phyloP scores from a whole-genome alignment of 2,888 invertebrate species.

The Leptothorax acervorum region DNA sequence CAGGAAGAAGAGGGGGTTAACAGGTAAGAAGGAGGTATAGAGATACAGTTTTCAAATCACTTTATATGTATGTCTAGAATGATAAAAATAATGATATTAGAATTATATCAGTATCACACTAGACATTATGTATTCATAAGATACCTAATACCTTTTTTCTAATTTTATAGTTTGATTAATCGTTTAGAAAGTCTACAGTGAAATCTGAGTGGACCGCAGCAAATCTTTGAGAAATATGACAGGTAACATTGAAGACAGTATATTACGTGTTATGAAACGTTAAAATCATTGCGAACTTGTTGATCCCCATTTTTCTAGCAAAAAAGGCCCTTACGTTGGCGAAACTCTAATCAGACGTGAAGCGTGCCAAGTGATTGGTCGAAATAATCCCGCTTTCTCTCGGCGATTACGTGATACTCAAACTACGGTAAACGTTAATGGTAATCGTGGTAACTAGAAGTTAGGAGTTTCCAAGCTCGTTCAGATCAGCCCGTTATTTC shows the following conservation, averaged over 20 bases:
- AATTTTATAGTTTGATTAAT: slow-evolving; percentile 40
- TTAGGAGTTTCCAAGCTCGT: neutral
- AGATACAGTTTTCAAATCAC: slow-evolving; percentile 56
- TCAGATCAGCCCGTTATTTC: slow-evolving; percentile 21
- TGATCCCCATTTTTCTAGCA: slow-evolving; percentile 35
- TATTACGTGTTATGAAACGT: slow-evolving; percentile 48
- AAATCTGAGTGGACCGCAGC: slow-evolving; percentile 25
- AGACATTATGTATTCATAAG: neutral
- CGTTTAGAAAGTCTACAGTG: slow-evolving; percentile 45
- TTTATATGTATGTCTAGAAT: slow-evolving; percentile 47
- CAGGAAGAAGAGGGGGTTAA: slow-evolving; percentile 31
- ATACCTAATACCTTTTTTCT: neutral
- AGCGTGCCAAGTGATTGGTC: slow-evolving; percentile 54
- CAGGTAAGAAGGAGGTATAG: slow-evolving; percentile 23
- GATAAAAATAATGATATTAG: slow-evolving; percentile 2
- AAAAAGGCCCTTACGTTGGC: slow-evolving; percentile 56
- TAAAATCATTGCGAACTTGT: slow-evolving; percentile 43
- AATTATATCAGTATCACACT: neutral
- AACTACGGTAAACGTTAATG: slow-evolving; percentile 36
- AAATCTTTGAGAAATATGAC: slow-evolving; percentile 38
- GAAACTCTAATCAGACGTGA: slow-evolving; percentile 55
- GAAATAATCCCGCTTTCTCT: slow-evolving; percentile 55
- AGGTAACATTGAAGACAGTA: slow-evolving; percentile 39
- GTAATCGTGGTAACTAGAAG: slow-evolving; percentile 36
- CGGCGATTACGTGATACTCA: slow-evolving; percentile 51